phyloP scores from a whole-genome alignment of 2,888 invertebrate species.

The Sepiola atlantica region DNA sequence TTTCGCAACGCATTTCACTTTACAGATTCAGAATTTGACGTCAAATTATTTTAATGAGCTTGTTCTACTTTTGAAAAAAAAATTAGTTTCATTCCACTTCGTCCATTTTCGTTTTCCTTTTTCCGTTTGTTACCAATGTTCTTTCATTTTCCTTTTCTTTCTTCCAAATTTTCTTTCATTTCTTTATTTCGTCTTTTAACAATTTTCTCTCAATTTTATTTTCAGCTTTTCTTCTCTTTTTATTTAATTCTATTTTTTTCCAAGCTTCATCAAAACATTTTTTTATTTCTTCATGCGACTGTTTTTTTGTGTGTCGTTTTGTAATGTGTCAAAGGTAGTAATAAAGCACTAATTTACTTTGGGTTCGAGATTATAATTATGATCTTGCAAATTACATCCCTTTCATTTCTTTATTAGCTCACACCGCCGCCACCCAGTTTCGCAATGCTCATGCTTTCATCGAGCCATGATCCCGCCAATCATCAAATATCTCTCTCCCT shows the following conservation, averaged over 20 bases:
- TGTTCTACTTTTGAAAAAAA: not conserved
- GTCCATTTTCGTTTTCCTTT: not conserved
- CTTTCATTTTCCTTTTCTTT: not conserved
- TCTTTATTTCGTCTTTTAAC: no score
- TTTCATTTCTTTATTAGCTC: not conserved
- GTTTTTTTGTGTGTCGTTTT: not conserved
- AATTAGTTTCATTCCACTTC: not conserved
- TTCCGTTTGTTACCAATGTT: not conserved
- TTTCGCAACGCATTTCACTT: not conserved
- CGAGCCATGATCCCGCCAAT: not conserved
- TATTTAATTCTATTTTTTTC: not conserved
- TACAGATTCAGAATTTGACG: not conserved
- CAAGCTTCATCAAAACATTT: not conserved
- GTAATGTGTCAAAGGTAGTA: no score
- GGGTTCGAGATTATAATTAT: no score
- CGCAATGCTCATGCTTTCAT: not conserved
- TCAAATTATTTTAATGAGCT: not conserved
- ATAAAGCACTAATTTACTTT: no score
- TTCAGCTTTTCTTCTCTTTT: not conserved
- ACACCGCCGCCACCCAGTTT: not conserved
- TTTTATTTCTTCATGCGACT: not conserved
- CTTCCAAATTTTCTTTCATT: not conserved
- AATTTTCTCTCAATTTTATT: not conserved
- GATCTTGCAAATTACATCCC: not conserved
- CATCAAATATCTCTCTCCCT: not conserved